A percentile compares a stretch with the other conserved stretches of the same genome.
Conservation (phyloP, 2,113 vertebrate genomes). For the Struthio camelus region DNA sequence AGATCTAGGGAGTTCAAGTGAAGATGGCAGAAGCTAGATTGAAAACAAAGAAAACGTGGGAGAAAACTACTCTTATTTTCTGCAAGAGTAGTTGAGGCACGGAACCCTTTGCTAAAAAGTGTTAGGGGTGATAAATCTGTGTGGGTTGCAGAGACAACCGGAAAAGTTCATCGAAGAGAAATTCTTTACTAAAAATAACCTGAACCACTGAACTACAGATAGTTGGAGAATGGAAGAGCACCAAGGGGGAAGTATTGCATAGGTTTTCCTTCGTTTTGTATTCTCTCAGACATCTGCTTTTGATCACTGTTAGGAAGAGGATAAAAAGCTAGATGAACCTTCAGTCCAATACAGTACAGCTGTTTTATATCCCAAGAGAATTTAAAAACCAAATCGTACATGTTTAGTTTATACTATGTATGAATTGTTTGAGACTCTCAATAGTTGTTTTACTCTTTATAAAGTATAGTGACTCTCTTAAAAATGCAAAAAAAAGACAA, state of each 20-base stretch:
- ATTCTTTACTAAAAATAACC: not conserved
- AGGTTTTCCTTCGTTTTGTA: not conserved
- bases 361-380: not conserved
- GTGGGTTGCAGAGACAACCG: fast-evolving
- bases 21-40: not conserved
- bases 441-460: not conserved
- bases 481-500: not conserved
- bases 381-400: not conserved
- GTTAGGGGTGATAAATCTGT: not conserved
- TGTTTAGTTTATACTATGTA: not conserved
- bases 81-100: not conserved
- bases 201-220: not conserved
- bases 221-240: not conserved
- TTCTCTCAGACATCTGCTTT: not conserved
- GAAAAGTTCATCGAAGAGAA: not conserved
- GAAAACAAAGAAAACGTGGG: not conserved
- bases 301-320: not conserved
- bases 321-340: not conserved
- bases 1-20: not conserved
- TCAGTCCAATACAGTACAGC: not conserved
- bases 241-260: not conserved
- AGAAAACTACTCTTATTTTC: no score
- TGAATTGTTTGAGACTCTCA: not conserved
- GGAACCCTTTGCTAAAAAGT: not conserved
- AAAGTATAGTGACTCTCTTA: not conserved